A percentile compares a stretch with the other conserved stretches of the same genome.
These are phyloP conservation scores for Phengaris arion DNA, from an alignment of 2,888 invertebrate genomes.

Conservation along the genomic window DNA sequence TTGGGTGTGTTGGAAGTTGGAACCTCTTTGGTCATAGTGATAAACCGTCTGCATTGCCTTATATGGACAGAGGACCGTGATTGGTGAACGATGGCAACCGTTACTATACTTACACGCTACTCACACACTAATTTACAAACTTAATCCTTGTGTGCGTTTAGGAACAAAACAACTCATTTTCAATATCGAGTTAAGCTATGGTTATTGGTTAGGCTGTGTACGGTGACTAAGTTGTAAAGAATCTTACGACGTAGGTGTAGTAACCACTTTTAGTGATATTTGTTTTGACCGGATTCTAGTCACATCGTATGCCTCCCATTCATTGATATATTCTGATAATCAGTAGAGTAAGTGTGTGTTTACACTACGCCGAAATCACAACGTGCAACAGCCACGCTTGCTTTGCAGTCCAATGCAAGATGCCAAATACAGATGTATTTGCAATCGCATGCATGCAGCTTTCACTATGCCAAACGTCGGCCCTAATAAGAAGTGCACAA, in stretches of 20 bases:
- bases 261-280: constrained; percentile 31
- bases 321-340: background rate
- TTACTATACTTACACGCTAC: constrained; percentile 66
- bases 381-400: background rate
- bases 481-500: background rate
- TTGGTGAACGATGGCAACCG: constrained; percentile 81
- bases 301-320: constrained; percentile 17
- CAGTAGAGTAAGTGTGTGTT: background rate
- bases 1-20: constrained; percentile 32
- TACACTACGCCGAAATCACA: too few relatives aligned
- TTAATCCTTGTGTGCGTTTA: constrained; percentile 50
- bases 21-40: constrained; percentile 67
- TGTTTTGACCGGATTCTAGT: constrained; percentile 33
- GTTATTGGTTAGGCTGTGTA: background rate
- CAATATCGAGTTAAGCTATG: constrained; percentile 36
- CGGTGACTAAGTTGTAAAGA: constrained; percentile 27
- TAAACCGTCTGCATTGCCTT: constrained; percentile 85
- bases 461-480: background rate
- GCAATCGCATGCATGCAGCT: background rate
- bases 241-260: constrained; percentile 17
- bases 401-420: background rate
- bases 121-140: constrained; percentile 43
- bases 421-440: background rate
- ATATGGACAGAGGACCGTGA: constrained; percentile 87
- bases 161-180: constrained; percentile 60